A percentile compares a stretch with the other conserved stretches of the same genome.
These are phyloP conservation scores for Sorex araneus DNA, from an alignment of 2,113 vertebrate genomes.

Conservation along the genomic window DNA sequence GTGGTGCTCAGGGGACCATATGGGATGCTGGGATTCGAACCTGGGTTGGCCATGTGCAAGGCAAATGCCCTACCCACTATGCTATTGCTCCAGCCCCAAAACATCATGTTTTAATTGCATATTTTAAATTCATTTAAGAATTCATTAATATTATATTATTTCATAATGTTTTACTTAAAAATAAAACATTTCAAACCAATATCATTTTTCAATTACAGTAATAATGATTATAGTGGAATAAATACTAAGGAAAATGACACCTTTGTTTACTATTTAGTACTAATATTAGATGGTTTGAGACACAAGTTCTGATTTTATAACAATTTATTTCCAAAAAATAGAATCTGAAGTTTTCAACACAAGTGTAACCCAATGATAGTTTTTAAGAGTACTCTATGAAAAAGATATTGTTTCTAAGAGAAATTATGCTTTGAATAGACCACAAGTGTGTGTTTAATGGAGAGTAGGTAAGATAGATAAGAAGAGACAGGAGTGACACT, in stretches of 20 bases:
- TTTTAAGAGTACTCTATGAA: conserved; percentile 2
- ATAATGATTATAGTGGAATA: neutral
- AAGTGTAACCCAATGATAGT: neutral
- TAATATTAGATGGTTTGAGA: neutral
- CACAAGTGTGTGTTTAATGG: too few species aligned
- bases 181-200: neutral
- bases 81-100: too few species aligned
- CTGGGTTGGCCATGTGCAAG: too few species aligned
- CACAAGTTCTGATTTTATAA: neutral
- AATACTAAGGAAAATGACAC: neutral
- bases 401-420: too few species aligned
- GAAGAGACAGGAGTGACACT: too few species aligned
- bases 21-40: too few species aligned
- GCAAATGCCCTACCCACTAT: too few species aligned
- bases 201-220: neutral
- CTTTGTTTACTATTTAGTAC: conserved; percentile 1
- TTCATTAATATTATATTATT: conserved; percentile 14
- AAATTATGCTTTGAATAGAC: too few species aligned
- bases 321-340: neutral
- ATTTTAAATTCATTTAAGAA: neutral
- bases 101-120: too few species aligned
- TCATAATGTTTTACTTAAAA: conserved; percentile 45
- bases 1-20: too few species aligned
- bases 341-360: neutral
- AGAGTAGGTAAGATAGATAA: too few species aligned